These are phyloP conservation scores for Albula goreensis DNA, from an alignment of 2,113 vertebrate genomes.

Conservation along the genomic window DNA sequence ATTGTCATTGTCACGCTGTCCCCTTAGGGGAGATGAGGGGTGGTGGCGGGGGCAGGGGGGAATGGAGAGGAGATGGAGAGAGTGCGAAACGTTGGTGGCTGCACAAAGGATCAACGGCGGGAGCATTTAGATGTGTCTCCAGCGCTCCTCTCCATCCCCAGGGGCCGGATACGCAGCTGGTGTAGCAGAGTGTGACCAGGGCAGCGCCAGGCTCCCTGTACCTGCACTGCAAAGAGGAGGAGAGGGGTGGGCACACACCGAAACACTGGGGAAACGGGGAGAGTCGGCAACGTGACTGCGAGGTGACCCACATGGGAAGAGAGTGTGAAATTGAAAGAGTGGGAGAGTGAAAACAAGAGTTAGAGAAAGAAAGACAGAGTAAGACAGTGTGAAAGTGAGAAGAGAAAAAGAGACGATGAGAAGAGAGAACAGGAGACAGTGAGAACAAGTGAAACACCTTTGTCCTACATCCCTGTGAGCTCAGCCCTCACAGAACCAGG, in stretches of 20 bases:
- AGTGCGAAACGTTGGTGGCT: slow-evolving; percentile 1
- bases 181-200: slow-evolving; percentile 11
- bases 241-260: too few species aligned
- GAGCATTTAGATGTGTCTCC: slow-evolving; percentile 19
- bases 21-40: not conserved
- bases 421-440: not conserved
- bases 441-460: not conserved
- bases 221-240: not conserved
- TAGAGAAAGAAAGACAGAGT: not conserved
- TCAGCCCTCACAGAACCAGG: too few species aligned
- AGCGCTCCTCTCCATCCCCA: slow-evolving; percentile 9
- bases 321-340: not conserved
- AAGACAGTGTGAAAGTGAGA: not conserved
- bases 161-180: slow-evolving; percentile 18
- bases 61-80: not conserved
- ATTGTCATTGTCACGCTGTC: slow-evolving; percentile 28
- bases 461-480: too few species aligned
- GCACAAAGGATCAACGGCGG: slow-evolving; percentile 17
- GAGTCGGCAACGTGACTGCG: not conserved
- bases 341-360: not conserved
- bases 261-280: too few species aligned
- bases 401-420: not conserved
- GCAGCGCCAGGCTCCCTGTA: not conserved
- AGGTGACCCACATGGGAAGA: not conserved
- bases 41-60: slow-evolving; percentile 5